A percentile compares a stretch with the other conserved stretches of the same genome.
phyloP scores from a whole-genome alignment of 2,888 invertebrate genomes.

The Aplocera efformata region DNA sequence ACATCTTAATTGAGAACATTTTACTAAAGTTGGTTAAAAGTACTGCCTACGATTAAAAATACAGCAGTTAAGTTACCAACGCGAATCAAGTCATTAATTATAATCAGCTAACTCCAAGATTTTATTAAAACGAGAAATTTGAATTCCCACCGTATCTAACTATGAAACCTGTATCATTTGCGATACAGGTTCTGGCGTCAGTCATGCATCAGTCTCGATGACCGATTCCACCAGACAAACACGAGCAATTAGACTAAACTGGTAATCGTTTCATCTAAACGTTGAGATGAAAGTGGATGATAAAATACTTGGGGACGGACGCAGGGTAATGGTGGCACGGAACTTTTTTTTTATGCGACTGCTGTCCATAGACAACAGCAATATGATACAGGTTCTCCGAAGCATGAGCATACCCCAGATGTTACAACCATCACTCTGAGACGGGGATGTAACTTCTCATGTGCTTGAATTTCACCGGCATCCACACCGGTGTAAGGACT shows the following conservation, averaged over 20 bases:
- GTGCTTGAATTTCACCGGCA: too few relatives aligned
- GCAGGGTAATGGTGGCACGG: constrained; percentile 11
- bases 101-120: constrained; percentile 1
- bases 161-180: constrained; percentile 22
- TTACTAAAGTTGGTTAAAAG: too few relatives aligned
- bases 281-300: constrained; percentile 74
- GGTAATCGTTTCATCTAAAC: constrained; percentile 72
- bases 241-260: constrained; percentile 73
- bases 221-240: constrained; percentile 57
- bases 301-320: constrained; percentile 43
- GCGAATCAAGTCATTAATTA: neutral
- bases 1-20: too few relatives aligned
- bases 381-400: too few relatives aligned
- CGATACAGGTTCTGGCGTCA: constrained; percentile 36
- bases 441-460: too few relatives aligned
- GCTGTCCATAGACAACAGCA: too few relatives aligned
- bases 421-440: too few relatives aligned
- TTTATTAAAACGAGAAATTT: constrained; percentile 5
- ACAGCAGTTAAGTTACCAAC: too few relatives aligned
- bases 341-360: too few relatives aligned
- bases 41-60: neutral
- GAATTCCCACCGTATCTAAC: constrained; percentile 13
- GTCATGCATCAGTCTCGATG: constrained; percentile 62
- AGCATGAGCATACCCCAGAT: too few relatives aligned
- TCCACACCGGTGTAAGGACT: too few relatives aligned